phyloP scores from a whole-genome alignment of 2,113 vertebrate genomes.

The Noturus placidus region DNA sequence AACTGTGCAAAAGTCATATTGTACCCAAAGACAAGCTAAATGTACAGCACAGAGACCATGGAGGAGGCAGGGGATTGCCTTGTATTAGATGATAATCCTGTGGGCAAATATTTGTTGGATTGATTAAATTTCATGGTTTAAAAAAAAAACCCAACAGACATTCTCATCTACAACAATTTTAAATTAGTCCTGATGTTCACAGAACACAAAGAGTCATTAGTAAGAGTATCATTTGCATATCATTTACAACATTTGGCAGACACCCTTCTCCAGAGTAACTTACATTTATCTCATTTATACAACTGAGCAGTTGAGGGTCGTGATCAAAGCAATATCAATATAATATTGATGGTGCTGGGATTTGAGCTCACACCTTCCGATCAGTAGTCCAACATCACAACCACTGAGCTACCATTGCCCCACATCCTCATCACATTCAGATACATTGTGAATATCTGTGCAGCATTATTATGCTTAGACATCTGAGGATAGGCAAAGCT shows the following conservation, averaged over 20 bases:
- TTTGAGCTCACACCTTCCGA: no score
- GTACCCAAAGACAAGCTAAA: neutral
- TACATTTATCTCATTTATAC: no score
- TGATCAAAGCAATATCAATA: no score
- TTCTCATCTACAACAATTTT: neutral
- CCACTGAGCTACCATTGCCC: no score
- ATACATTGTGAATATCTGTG: neutral
- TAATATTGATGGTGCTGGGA: no score
- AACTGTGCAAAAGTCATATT: neutral
- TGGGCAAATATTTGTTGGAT: neutral
- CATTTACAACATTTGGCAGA: no score
- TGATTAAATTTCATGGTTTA: neutral
- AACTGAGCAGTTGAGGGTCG: no score
- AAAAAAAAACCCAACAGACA: neutral
- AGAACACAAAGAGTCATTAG: neutral
- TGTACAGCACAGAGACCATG: neutral
- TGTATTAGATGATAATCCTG: neutral
- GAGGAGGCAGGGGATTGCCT: neutral
- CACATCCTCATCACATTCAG: no score
- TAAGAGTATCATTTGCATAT: neutral
- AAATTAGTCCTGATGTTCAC: neutral
- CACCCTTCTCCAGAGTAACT: no score
- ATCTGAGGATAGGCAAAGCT: neutral
- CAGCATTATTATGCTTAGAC: neutral
- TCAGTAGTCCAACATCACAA: no score